These are phyloP conservation scores for Chromobotia macracanthus DNA, from an alignment of 2,797 vertebrate species.

Conservation along the genomic window DNA sequence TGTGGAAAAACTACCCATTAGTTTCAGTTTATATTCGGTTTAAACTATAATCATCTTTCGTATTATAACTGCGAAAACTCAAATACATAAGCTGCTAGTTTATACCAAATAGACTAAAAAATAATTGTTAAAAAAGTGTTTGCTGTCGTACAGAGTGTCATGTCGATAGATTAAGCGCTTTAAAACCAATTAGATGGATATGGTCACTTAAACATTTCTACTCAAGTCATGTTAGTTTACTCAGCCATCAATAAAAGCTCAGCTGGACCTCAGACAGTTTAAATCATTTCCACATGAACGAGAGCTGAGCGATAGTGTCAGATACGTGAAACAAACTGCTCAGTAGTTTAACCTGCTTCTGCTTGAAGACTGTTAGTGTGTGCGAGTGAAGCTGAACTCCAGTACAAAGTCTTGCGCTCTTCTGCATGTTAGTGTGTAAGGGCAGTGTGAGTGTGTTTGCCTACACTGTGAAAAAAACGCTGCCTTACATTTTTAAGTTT, in stretches of 20 bases:
- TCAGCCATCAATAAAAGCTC: background rate
- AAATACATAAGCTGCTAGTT: background rate
- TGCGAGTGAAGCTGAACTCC: too few relatives aligned
- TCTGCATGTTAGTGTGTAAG: constrained; percentile 3
- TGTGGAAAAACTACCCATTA: background rate
- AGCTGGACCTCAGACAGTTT: background rate
- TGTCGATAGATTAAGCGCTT: too few relatives aligned
- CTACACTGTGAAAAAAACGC: too few relatives aligned
- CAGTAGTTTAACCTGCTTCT: background rate
- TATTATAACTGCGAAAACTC: background rate
- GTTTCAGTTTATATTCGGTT: background rate
- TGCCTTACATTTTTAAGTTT: too few relatives aligned
- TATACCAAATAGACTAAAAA: background rate
- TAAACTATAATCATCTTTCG: background rate
- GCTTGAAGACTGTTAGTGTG: background rate
- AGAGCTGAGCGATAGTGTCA: background rate
- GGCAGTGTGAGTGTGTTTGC: constrained; percentile 37
- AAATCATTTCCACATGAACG: background rate
- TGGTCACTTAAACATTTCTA: background rate
- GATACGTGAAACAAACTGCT: background rate
- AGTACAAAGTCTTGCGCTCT: background rate
- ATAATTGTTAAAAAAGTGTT: background rate
- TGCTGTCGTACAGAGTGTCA: background rate
- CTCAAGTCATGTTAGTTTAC: background rate
- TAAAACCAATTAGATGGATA: too few relatives aligned